Conservation (phyloP, 2,888 invertebrate species). For the Zaprionus obscuricornis region DNA sequence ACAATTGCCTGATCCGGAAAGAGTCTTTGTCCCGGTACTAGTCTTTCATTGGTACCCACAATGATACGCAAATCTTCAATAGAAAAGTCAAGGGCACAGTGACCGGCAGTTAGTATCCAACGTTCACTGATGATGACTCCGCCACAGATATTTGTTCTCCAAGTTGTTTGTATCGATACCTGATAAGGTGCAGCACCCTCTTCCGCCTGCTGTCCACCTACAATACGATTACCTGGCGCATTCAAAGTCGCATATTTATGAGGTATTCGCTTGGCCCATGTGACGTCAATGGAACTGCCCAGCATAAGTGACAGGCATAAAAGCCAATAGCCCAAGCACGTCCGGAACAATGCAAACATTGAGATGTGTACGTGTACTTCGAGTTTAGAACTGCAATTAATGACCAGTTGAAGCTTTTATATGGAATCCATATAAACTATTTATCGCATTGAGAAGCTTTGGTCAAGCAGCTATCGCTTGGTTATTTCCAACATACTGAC, state of each 20-base stretch:
- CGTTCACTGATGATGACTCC: constrained; percentile 72
- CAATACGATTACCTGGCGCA: constrained; percentile 67
- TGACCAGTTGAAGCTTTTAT: constrained; percentile 63
- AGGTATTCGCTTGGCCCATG: constrained; percentile 53
- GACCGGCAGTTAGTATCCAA: constrained; percentile 79
- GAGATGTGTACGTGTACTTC: constrained; percentile 8
- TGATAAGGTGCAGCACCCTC: constrained; percentile 77
- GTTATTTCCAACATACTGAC: constrained; percentile 25
- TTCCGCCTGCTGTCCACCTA: constrained; percentile 68
- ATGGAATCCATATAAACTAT: constrained; percentile 36
- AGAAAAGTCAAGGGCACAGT: constrained; percentile 65
- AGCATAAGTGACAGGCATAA: constrained; percentile 30
- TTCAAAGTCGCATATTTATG: constrained; percentile 20
- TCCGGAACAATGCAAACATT: constrained; percentile 15
- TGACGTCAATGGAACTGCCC: constrained; percentile 67
- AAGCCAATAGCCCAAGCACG: neutral
- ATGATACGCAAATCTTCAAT: constrained; percentile 57
- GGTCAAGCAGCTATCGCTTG: constrained; percentile 12
- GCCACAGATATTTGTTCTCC: constrained; percentile 69
- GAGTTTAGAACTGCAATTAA: constrained; percentile 52
- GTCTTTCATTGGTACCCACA: constrained; percentile 68
- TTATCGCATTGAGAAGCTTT: constrained; percentile 35
- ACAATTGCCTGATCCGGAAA: constrained; percentile 43
- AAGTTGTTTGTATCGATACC: constrained; percentile 73
- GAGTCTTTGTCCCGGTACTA: constrained; percentile 55